phyloP scores from a whole-genome alignment of 1,140 invertebrate species.

The Hydropsyche tenuis region DNA sequence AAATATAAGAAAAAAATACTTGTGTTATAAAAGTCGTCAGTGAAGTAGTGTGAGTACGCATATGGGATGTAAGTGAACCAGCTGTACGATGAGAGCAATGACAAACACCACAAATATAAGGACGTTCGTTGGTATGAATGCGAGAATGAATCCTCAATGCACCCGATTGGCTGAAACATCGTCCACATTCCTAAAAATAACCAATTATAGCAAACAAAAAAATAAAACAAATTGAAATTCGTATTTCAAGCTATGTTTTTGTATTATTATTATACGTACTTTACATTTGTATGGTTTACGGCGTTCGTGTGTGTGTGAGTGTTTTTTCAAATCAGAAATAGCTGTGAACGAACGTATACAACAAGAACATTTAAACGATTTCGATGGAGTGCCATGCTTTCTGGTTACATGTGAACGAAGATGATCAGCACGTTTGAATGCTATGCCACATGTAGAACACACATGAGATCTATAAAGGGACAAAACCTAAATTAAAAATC shows the following conservation, averaged over 20 bases:
- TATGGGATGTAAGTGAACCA: constrained; percentile 29
- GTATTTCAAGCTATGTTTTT: neutral
- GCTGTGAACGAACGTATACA: constrained; percentile 29
- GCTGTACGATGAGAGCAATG: constrained; percentile 21
- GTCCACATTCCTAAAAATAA: constrained; percentile 35
- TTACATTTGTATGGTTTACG: constrained; percentile 34
- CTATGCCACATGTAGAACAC: constrained; percentile 30
- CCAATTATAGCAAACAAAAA: neutral
- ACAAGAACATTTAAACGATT: constrained; percentile 26
- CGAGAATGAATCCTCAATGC: constrained; percentile 26
- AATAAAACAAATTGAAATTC: neutral
- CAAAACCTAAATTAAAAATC: constrained; percentile 1
- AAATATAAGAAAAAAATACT: too few relatives aligned
- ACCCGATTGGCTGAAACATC: constrained; percentile 28
- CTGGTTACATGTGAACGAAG: constrained; percentile 35
- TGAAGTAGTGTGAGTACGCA: constrained; percentile 33
- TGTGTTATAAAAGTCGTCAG: neutral
- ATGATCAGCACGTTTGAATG: constrained; percentile 41
- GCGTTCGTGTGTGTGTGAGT: constrained; percentile 34
- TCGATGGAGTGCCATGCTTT: constrained; percentile 10
- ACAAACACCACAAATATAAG: constrained; percentile 41
- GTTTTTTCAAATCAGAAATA: constrained; percentile 22
- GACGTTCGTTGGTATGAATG: constrained; percentile 36
- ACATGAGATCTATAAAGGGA: constrained; percentile 35
- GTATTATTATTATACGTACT: neutral